Base-by-base conservation (phyloP, 2,113 vertebrate species). In the Canis aureus region DNA sequence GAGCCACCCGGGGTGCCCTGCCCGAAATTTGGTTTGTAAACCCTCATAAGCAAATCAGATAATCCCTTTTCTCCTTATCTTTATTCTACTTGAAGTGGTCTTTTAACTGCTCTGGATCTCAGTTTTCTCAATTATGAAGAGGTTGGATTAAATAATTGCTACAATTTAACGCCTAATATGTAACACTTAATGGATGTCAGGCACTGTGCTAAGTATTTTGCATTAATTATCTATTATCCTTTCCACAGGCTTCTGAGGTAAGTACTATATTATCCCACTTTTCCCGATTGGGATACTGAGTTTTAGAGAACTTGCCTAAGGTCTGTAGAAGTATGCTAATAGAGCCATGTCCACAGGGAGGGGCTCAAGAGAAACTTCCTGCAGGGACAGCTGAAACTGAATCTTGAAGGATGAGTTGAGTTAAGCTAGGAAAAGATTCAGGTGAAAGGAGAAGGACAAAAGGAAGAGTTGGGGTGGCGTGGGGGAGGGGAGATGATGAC, bases 341-440 rank as follows among this genome's bases (percentile, higher is more conserved):
- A 43, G 51, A 90, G 15, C 11, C 80, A 84, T 35, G 67, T 95
- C 55, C 66, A 82, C 51, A 55, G 8, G 10, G 29, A 95, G n/a
- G 43, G 25, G 55, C 49, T 96, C 89, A n/a, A 64, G 80, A 80
- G 74, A 80, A 89, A 89, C 55, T 94, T 95, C 78, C 79, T 92
- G 57, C 38, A 79, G 84, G 83, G 74, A 91, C 25, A 95, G 38
- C 43, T 93, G 93, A 91, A 94, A 93, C 38, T 81, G 35, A 96
- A 96, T 91, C 81, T 91, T 96, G 89, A 95, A 96, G 78, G 92
- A 91, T 93, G 89, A 96, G 38, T 43, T 80, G 80, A 22, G 81
- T 67, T 89, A 82, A 96, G 22, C 73, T 83, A 43, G 43, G 67
- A 90, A 90, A 96, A 96, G 64, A 81, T n/a, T 83, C 86, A 7